Evolutionary conservation across 2,113 vertebrate species (phyloP).

Genomic region (Tachycineta bicolor): DNA sequence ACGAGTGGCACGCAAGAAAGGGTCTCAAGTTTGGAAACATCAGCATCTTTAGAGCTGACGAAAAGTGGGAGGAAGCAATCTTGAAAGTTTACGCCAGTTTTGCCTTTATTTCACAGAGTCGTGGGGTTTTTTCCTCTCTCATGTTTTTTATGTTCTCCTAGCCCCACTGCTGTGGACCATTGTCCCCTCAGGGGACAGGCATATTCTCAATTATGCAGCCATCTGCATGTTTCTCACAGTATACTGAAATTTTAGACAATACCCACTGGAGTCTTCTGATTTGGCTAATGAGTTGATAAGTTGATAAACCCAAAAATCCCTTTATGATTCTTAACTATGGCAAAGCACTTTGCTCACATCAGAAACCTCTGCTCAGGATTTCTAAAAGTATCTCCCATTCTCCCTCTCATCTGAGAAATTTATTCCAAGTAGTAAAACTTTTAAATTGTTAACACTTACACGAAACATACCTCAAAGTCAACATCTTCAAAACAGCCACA

Average conservation of each 20-base stretch:
- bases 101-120: neutral
- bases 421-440: neutral
- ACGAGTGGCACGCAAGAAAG: neutral
- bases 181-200: neutral
- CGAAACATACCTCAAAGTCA: constrained; percentile 80
- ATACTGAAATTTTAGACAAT: neutral
- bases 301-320: neutral
- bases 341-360: neutral
- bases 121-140: neutral
- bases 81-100: neutral
- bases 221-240: neutral
- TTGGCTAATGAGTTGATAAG: neutral
- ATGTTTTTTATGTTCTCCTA: neutral
- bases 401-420: neutral
- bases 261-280: neutral
- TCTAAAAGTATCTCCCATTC: neutral
- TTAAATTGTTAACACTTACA: neutral
- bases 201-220: neutral
- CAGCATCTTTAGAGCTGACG: neutral
- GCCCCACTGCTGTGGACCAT: neutral
- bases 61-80: neutral
- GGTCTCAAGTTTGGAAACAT: neutral
- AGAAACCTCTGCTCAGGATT: neutral
- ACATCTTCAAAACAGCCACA: constrained; percentile 81
- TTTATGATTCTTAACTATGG: neutral